Conservation (phyloP, 2,888 invertebrate genomes). For the Drosophila paracracens region DNA sequence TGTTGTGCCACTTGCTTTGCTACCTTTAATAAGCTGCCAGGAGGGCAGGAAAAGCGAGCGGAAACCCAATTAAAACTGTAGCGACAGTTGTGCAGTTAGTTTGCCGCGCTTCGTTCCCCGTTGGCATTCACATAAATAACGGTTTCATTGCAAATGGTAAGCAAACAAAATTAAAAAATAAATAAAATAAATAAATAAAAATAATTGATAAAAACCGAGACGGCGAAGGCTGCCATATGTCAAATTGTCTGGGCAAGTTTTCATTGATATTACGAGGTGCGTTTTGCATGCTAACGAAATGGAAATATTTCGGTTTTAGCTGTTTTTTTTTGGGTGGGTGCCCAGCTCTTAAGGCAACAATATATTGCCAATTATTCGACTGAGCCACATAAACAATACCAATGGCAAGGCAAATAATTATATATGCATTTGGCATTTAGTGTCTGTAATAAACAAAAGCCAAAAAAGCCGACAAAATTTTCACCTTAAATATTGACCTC, state of each 20-base stretch:
- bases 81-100: conserved; percentile 16
- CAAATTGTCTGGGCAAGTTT: conserved; percentile 37
- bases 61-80: conserved; percentile 50
- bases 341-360: conserved; percentile 13
- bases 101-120: conserved; percentile 17
- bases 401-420: conserved; percentile 51
- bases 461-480: conserved; percentile 42
- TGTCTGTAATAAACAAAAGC: conserved; percentile 24
- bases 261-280: conserved; percentile 44
- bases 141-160: conserved; percentile 32
- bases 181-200: conserved; percentile 2
- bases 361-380: conserved; percentile 54
- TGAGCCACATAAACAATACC: conserved; percentile 23
- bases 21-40: conserved; percentile 41
- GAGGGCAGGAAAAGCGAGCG: conserved; percentile 52
- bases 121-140: conserved; percentile 52
- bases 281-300: conserved; percentile 59
- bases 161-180: conserved; percentile 19
- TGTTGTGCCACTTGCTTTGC: conserved; percentile 51
- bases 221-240: conserved; percentile 51
- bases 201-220: not conserved
- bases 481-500: conserved; percentile 48
- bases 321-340: conserved; percentile 27
- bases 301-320: conserved; percentile 27
- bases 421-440: conserved; percentile 55